These are phyloP conservation scores for mouse (Mus musculus) DNA, from an alignment of 2,113 vertebrate species.

Conservation along the genomic window GRCm39 chr7:113423501-113424000, in stretches of 20 bases:
- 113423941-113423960: not conserved
- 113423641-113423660: not conserved
- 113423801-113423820: not conserved
- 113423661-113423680: not conserved
- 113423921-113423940: not conserved
- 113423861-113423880: not conserved
- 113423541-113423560: not conserved
- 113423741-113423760: not conserved
- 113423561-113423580: not conserved
- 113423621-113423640: not conserved
- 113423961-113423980: not conserved
- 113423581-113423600: not conserved
- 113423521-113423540: not conserved
- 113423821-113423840: slow-evolving; percentile 39
- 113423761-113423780: slow-evolving; percentile 32
- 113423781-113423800: not conserved
- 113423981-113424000: slow-evolving; percentile 1
- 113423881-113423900: not conserved
- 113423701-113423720: too few species aligned
- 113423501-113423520: not conserved
- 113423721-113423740: not conserved
- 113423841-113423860: slow-evolving; percentile 10
- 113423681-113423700: not conserved
- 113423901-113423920: not conserved
- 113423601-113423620: not conserved